Evolutionary conservation across 2,113 vertebrate genomes (phyloP), one percentile per base, ranked within the genome.

Genomic region (Spermophilus dauricus): DNA sequence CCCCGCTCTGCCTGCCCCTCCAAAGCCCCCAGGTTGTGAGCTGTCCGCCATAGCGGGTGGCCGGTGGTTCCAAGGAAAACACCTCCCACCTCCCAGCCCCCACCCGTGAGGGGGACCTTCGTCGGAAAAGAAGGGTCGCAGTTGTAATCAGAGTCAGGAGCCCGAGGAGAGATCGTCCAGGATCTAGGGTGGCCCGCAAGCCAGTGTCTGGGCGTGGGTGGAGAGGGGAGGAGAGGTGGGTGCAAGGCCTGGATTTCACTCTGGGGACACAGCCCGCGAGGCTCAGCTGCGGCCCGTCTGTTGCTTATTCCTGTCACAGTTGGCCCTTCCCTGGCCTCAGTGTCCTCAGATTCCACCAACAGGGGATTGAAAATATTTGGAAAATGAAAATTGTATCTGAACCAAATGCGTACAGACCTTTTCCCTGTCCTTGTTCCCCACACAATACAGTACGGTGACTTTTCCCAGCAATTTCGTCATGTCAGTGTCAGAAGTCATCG

Each of bases 41-140:
- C 34, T 53, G 18, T 22, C 1, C 32, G 32, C n/a, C 13, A 0
- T 14, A 0, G 56, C 0, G 24, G 58, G 53, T 3, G 34, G 13
- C 24, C 39, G 56, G 37, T 48, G 67, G 72, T 12, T 34, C 22
- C 34, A 7, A 72, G 39, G 26, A 83, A 17, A 28, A 28, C 26
- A 28, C 61, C 8, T 9, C 61, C 24, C 8, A 24, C 2, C 2
- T n/a, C 16, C 45, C 67, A 48, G 34, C 37, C 39, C 28, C 48
- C 51, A 58, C 2, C 56, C 18, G 63, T 67, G 76, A 65, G 3
- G 17, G 1, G 76, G 37, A 16, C 18, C 0, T 76, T 63, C 18
- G 37, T 77, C 63, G 6, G 56, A 22, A 58, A 24, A 58, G 48
- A 42, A 87, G 11, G 39, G 72, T 42, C 37, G 75, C n/a, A 56